Conservation (phyloP, 2,797 vertebrate species). For the Lindbergichthys nudifrons region DNA sequence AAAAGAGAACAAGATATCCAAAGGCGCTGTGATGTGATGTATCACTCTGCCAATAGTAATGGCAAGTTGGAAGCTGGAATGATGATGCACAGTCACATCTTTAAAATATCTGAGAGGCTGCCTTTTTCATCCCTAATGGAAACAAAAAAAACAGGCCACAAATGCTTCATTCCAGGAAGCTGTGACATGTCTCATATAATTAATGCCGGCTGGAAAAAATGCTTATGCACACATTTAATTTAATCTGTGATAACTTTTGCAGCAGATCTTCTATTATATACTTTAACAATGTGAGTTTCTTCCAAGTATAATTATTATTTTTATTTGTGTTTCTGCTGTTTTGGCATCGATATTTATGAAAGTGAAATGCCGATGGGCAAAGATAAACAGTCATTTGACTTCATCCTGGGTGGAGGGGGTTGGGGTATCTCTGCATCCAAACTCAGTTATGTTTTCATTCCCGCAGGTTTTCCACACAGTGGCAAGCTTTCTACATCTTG, state of each 20-base stretch:
- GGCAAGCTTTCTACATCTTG: slow-evolving; percentile 44
- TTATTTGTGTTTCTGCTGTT: not conserved
- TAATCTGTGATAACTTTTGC: not conserved
- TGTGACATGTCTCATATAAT: slow-evolving; percentile 42
- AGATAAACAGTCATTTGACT: slow-evolving; percentile 37
- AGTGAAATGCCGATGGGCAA: slow-evolving; percentile 8
- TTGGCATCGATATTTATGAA: slow-evolving; percentile 7
- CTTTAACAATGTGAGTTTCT: not conserved
- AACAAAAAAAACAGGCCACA: slow-evolving; percentile 6
- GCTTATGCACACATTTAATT: not conserved
- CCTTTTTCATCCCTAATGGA: slow-evolving; percentile 31
- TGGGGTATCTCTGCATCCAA: not conserved
- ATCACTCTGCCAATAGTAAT: slow-evolving; percentile 63
- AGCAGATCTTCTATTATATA: not conserved
- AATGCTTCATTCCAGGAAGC: slow-evolving; percentile 20
- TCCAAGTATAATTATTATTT: not conserved
- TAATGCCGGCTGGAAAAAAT: slow-evolving; percentile 22
- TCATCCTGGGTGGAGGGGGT: not conserved
- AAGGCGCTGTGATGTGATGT: slow-evolving; percentile 58
- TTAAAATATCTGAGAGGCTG: slow-evolving; percentile 38
- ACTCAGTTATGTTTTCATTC: slow-evolving; percentile 15
- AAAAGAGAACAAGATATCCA: slow-evolving; percentile 54
- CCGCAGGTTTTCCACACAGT: slow-evolving; percentile 32
- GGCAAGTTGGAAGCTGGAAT: slow-evolving; percentile 52
- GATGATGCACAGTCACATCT: slow-evolving; percentile 46